phyloP scores from a whole-genome alignment of 2,888 invertebrate genomes.

The Plusia festucae region DNA sequence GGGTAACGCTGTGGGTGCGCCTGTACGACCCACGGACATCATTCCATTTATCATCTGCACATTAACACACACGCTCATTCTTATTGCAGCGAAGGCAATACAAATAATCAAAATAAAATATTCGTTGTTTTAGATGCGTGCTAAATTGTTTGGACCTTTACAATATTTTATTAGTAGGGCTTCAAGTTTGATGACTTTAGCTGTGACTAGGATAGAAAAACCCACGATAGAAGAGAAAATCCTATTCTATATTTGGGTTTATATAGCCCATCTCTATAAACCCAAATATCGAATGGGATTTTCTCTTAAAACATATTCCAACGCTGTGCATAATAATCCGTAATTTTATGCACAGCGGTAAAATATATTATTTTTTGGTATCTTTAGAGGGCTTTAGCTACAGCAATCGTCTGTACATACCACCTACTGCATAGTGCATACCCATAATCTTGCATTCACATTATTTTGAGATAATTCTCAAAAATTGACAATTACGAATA shows the following conservation, averaged over 20 bases:
- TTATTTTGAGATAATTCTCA: too few relatives aligned
- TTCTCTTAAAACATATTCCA: too few relatives aligned
- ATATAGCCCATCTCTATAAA: neutral
- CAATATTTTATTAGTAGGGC: neutral
- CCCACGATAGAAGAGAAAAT: neutral
- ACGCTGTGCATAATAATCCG: too few relatives aligned
- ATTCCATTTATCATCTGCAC: constrained; percentile 61
- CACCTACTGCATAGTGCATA: too few relatives aligned
- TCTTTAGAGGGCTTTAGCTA: too few relatives aligned
- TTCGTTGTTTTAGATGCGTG: constrained; percentile 2
- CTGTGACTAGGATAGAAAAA: neutral
- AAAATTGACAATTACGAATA: too few relatives aligned
- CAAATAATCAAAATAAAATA: constrained; percentile 23
- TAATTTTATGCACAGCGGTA: too few relatives aligned
- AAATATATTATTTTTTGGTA: too few relatives aligned
- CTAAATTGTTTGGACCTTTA: neutral
- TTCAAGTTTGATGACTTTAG: neutral
- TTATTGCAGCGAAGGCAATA: constrained; percentile 34
- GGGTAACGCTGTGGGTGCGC: constrained; percentile 76
- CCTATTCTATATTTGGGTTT: neutral
- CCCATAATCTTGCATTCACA: too few relatives aligned
- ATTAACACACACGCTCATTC: constrained; percentile 59
- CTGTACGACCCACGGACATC: constrained; percentile 66
- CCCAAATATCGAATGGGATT: neutral
- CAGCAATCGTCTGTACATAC: too few relatives aligned